Evolutionary conservation across 2,888 invertebrate species (phyloP), one percentile per base, ranked within the genome.

Genomic region (Drosophila hamatofila): DNA sequence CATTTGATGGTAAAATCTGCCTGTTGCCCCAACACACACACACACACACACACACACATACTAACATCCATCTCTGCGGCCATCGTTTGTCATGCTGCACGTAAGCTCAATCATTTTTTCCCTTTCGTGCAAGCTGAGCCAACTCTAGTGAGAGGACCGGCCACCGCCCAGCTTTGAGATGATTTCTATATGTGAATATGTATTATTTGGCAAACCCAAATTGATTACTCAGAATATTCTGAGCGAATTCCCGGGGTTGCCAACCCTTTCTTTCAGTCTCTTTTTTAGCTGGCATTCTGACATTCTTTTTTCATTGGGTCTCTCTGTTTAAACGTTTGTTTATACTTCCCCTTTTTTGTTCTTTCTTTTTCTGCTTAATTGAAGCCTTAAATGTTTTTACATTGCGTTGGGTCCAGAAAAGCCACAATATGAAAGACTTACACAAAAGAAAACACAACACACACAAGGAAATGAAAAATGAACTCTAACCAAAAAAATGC

Each of bases 311-410:
- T 57, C 57, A 51, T 76, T 71, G 23, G 65, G 66, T 41, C 58
- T 62, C 39, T 73, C 61, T 56, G 72, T 67, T 68, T 63, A 39
- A 46, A 64, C 16, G 33, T 30, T 51, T 33, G 18, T 33, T 69
- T 48, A 18, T 48, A 11, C 3, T 23, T 27, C 9, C 12, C 18
- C 7, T 7, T 52, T 51, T 16, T 37, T 30, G 27, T 18, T 16
- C 21, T 48, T 58, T 58, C 70, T 51, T 21, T 49, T 33, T 86
- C 81, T 72, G 78, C 78, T 83, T 87, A 86, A 86, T 86, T 86
- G 89, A 86, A 86, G 77, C 89, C 86, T 86, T 88, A 79, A 86
- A 88, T 87, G 89, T 86, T 88, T 88, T 87, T 75, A 74, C 80
- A 75, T 75, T 71, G 68, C 71, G 51, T 66, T 74, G 48, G 81